Percentiles rank a stretch among this genome's conserved stretches.
Evolutionary conservation across 2,113 vertebrate genomes (phyloP).

Genomic region (Hyaena hyaena): DNA sequence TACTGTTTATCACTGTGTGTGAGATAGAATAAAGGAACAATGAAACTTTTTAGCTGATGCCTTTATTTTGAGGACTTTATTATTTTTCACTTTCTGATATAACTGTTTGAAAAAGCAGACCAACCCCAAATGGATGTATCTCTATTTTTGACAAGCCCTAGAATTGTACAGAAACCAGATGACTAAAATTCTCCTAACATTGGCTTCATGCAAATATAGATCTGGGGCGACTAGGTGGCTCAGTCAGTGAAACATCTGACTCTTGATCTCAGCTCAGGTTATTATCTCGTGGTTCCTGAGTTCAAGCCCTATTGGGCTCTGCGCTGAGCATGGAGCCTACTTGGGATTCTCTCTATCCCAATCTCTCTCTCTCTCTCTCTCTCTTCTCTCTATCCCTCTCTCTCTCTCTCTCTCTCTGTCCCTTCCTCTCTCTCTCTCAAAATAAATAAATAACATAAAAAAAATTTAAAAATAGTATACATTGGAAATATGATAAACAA

Average conservation of each 20-base stretch:
- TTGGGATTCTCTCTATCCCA: no score
- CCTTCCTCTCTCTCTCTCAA: no score
- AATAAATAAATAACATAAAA: no score
- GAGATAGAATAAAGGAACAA: neutral
- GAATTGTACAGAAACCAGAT: neutral
- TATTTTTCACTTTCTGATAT: neutral
- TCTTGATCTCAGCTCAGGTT: no score
- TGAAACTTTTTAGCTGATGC: neutral
- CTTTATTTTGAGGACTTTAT: neutral
- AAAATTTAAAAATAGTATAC: no score
- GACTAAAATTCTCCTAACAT: neutral
- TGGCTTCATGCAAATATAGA: neutral
- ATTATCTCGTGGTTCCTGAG: no score
- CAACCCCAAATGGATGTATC: neutral
- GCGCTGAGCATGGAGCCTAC: no score
- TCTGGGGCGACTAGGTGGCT: neutral
- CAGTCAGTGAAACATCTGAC: no score
- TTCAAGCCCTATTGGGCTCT: no score
- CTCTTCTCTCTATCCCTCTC: no score
- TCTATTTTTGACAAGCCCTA: constrained; percentile 26
- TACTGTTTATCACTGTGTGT: neutral
- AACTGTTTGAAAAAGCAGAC: neutral
- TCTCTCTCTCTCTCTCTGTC: no score
- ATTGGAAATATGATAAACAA: neutral
- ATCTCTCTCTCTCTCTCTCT: no score